Conservation (phyloP, 23 tunicate genomes). For the Halocynthia aurantium region DNA sequence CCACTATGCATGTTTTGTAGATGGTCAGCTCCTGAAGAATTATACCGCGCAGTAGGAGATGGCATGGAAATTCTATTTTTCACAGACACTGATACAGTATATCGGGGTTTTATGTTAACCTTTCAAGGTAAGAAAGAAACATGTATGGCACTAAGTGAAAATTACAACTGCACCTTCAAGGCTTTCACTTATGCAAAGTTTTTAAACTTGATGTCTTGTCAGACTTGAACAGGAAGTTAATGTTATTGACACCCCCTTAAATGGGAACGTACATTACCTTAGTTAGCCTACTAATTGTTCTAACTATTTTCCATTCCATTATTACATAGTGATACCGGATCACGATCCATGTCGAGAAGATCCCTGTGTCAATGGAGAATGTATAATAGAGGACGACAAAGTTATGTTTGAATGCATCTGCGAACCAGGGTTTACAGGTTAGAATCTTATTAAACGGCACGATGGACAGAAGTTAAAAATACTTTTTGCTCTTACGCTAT, state of each 20-base stretch:
- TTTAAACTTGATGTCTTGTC: too few species aligned
- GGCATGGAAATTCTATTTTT: slow-evolving; percentile 6
- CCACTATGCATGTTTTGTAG: too few species aligned
- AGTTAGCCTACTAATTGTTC: too few species aligned
- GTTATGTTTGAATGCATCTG: slow-evolving; percentile 24
- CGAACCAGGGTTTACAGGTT: slow-evolving; percentile 26
- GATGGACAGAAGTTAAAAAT: too few species aligned
- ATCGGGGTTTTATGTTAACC: slow-evolving; percentile 14
- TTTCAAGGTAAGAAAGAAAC: slow-evolving; percentile 13
- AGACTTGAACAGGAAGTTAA: too few species aligned
- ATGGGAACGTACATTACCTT: too few species aligned
- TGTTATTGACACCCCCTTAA: too few species aligned
- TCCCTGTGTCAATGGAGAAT: slow-evolving; percentile 67
- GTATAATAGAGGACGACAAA: slow-evolving; percentile 26
- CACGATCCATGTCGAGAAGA: slow-evolving; percentile 57
- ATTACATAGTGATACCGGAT: slow-evolving; percentile 6
- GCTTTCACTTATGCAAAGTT: too few species aligned
- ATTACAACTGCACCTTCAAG: too few species aligned
- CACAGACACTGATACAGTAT: neutral
- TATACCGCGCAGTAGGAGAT: slow-evolving; percentile 16
- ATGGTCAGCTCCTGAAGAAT: slow-evolving; percentile 7
- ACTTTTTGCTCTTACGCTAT: neutral
- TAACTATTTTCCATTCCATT: too few species aligned
- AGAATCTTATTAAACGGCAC: neutral
- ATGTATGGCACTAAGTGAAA: neutral